A percentile compares a stretch with the other conserved stretches of the same genome.
Evolutionary conservation across 2,888 invertebrate species (phyloP).

Genomic region (Zeuzera pyrina): DNA sequence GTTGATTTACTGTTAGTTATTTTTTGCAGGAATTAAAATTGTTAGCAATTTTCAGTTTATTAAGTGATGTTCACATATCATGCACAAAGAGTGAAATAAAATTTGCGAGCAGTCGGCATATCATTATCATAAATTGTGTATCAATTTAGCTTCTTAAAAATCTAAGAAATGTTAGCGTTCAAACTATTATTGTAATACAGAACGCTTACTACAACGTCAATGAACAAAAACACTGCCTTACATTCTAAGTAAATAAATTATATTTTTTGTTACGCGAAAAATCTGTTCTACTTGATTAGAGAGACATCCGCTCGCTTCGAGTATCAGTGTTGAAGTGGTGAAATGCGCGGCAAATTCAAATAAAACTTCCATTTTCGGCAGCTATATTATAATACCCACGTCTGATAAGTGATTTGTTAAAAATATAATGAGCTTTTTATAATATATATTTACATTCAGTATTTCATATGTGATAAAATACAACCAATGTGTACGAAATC

Average conservation of each 20-base stretch:
- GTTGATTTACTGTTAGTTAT: no score
- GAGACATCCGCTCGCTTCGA: constrained; percentile 38
- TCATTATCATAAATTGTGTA: constrained; percentile 34
- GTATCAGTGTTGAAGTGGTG: no score
- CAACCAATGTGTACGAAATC: constrained; percentile 23
- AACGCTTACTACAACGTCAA: constrained; percentile 45
- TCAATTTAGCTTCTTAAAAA: constrained; percentile 16
- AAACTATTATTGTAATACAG: no score
- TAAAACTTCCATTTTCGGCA: no score
- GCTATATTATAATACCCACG: constrained; percentile 25
- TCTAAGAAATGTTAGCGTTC: constrained; percentile 16
- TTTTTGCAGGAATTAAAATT: no score
- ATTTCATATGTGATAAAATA: constrained; percentile 35
- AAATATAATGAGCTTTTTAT: constrained; percentile 56
- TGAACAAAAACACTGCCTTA: constrained; percentile 63
- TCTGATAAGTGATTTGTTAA: constrained; percentile 33
- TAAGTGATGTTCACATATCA: constrained; percentile 58
- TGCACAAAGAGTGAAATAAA: constrained; percentile 41
- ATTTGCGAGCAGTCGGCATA: constrained; percentile 49
- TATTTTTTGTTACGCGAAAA: constrained; percentile 38
- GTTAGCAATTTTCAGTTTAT: no score
- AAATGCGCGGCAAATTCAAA: no score
- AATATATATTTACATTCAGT: constrained; percentile 37
- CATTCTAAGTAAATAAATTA: constrained; percentile 47
- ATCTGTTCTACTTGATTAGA: constrained; percentile 26